Evolutionary conservation across 2,113 vertebrate species (phyloP).

Genomic region (Sphyrna mokarran): DNA sequence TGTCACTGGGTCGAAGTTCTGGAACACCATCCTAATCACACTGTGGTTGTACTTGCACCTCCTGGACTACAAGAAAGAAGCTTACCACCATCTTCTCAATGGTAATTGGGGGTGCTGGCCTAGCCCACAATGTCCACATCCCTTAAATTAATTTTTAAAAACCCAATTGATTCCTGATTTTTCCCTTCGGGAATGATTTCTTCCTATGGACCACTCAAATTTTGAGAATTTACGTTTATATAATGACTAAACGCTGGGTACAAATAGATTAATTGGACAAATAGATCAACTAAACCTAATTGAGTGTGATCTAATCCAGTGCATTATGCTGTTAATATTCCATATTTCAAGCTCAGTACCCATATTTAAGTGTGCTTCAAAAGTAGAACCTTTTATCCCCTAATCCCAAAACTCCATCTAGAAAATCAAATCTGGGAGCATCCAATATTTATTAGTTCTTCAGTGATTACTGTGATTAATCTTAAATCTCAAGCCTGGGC

Average conservation of each 20-base stretch:
- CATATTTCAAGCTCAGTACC: not conserved
- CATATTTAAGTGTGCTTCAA: not conserved
- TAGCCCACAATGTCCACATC: too few species aligned
- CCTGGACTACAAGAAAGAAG: too few species aligned
- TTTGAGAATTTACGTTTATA: not conserved
- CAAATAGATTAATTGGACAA: not conserved
- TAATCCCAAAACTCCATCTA: not conserved
- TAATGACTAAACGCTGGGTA: not conserved
- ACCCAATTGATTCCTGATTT: not conserved
- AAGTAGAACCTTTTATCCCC: not conserved
- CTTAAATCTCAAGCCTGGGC: not conserved
- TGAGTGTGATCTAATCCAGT: not conserved
- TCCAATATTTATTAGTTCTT: not conserved
- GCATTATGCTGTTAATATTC: not conserved
- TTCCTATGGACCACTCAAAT: not conserved
- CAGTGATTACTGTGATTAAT: not conserved
- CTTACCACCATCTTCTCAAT: too few species aligned
- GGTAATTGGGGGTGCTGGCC: too few species aligned
- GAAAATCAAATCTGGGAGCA: not conserved
- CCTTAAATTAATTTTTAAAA: too few species aligned
- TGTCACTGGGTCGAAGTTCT: too few species aligned
- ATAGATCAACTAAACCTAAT: not conserved
- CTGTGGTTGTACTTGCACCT: too few species aligned
- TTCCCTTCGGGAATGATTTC: not conserved
- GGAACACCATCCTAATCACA: too few species aligned